Evolutionary conservation across 2,888 invertebrate species (phyloP), one percentile per base, ranked within the genome.

Genomic region (Drosophila mayaguana): DNA sequence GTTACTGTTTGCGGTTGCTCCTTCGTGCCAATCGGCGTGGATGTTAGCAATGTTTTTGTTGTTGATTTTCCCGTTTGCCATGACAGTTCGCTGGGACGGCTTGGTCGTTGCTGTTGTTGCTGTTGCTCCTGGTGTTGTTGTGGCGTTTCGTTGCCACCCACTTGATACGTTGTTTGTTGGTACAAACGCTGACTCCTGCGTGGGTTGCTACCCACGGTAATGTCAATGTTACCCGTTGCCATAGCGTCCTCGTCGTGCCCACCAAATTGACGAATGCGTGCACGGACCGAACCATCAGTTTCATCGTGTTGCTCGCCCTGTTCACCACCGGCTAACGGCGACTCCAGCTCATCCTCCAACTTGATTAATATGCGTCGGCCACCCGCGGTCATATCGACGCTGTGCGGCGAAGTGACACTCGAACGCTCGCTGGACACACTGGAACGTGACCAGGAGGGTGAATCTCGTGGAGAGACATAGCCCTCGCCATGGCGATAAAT

Each of bases 171-270:
- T 91, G 88, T 85, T 88, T 88, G 81, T 67, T 88, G 87, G 78
- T 89, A 82, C 55, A 85, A 81, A 78, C 83, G 81, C 74, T 81
- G 76, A 72, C 82, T 75, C 48, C 78, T 34, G 77, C 87, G 88
- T 67, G 88, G 90, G 87, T 90, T 81, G 89, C 87, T 90, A 79
- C 91, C 91, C 69, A 91, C 91, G 56, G 89, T 90, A 88, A 91
- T 91, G 91, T 92, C 91, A 91, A 91, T 91, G 90, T 88, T 91
- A 83, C 86, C 89, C 60, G 85, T 91, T 89, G 83, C 87, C 90
- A 92, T 78, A 65, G 82, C 78, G 72, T 82, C 83, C 42, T 73
- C 73, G 70, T 83, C 75, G 67, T 78, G 83, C 53, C 87, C 83
- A 72, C 80, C 79, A 57, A 86, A 85, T 25, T 82, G 83, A 36